Percentiles rank a stretch among this genome's conserved stretches.
These are phyloP conservation scores for Hydrochoerus hydrochaeris DNA, from an alignment of 2,113 vertebrate species.

Conservation along the genomic window DNA sequence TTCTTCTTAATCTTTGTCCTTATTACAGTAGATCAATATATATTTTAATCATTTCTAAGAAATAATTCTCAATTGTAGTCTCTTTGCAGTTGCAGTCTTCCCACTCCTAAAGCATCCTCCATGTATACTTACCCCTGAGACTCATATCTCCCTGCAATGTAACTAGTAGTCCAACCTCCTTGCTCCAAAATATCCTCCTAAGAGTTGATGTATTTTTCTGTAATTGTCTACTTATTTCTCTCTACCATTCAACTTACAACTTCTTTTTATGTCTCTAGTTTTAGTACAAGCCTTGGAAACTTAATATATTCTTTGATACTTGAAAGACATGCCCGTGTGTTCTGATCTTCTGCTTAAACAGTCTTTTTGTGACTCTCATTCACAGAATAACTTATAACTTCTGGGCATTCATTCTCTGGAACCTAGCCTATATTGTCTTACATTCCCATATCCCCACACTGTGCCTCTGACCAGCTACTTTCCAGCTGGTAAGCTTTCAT, in stretches of 20 bases:
- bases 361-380: neutral
- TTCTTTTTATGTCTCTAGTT: neutral
- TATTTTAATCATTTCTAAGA: slow-evolving; percentile 5
- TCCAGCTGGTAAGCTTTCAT: neutral
- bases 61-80: neutral
- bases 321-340: neutral
- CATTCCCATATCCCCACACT: rapidly evolving
- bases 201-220: neutral
- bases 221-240: neutral
- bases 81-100: neutral
- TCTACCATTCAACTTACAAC: neutral
- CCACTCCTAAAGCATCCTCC: neutral
- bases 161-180: neutral
- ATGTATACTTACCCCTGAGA: neutral
- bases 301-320: neutral
- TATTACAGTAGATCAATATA: neutral
- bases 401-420: neutral
- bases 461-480: neutral
- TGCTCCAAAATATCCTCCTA: neutral
- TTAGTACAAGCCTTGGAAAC: neutral
- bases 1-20: neutral
- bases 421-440: neutral
- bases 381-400: neutral
- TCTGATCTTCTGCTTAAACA: neutral
- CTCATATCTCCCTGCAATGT: neutral